Conservation (phyloP, 2,888 invertebrate genomes). For the Strigamia crassipes region DNA sequence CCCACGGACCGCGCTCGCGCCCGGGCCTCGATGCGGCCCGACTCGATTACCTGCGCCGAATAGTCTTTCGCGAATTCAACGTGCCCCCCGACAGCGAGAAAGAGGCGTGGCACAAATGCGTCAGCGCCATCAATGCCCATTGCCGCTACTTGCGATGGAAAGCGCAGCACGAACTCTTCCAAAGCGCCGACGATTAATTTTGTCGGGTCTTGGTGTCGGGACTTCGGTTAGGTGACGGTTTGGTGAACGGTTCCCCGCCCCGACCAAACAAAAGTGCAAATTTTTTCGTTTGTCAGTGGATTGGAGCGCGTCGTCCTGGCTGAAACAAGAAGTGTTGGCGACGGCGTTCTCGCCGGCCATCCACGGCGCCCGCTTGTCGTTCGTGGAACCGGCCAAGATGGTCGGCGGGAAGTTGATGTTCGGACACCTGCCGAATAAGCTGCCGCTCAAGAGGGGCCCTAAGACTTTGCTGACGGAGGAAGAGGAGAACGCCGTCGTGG, state of each 20-base stretch:
- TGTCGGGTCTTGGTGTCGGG: too few species aligned
- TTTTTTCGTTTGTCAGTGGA: conserved; percentile 20
- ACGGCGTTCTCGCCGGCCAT: neutral
- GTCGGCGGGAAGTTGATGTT: neutral
- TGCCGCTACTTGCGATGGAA: conserved; percentile 46
- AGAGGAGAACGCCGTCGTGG: conserved; percentile 45
- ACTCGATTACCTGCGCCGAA: conserved; percentile 11
- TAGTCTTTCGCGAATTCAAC: neutral
- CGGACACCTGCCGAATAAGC: neutral
- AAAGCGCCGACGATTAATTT: neutral
- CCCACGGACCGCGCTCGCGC: neutral
- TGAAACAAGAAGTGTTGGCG: conserved; percentile 42
- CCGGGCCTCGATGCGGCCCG: conserved; percentile 43
- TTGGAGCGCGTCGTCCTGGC: conserved; percentile 44
- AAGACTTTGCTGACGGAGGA: conserved; percentile 46
- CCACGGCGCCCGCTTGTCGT: neutral
- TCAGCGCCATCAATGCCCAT: conserved; percentile 45
- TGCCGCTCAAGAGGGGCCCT: conserved; percentile 44
- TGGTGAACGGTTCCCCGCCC: too few species aligned
- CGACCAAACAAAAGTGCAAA: neutral
- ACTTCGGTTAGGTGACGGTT: too few species aligned
- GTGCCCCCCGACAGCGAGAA: neutral
- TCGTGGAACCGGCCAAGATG: neutral
- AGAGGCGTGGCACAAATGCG: conserved; percentile 45
- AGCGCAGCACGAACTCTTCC: neutral